These are phyloP conservation scores for Troilus luridus DNA, from an alignment of 2,888 invertebrate genomes.

Conservation along the genomic window DNA sequence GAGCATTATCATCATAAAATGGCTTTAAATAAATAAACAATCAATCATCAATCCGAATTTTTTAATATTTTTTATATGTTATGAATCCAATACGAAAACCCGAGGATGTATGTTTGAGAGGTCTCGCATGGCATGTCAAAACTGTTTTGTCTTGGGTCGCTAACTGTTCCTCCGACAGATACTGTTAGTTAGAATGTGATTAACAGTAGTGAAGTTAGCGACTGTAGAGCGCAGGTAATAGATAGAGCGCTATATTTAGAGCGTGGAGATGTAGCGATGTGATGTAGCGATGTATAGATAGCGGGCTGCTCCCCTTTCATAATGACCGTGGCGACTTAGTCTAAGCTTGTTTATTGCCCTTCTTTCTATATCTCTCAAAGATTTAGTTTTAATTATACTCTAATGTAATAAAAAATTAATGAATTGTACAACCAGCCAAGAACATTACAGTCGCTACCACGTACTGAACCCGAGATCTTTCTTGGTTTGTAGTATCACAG, in stretches of 20 bases:
- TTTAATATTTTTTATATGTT: no score
- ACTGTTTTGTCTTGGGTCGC: neutral
- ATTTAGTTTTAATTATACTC: neutral
- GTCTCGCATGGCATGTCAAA: no score
- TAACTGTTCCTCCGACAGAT: neutral
- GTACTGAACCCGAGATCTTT: no score
- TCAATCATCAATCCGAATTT: no score
- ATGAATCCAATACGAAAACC: no score
- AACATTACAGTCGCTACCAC: no score
- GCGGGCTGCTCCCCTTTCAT: neutral
- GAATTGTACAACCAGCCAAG: no score
- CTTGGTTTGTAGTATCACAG: no score
- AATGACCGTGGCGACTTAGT: neutral
- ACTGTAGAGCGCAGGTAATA: neutral
- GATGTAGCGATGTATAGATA: neutral
- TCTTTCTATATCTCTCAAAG: neutral
- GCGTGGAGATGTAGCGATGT: neutral
- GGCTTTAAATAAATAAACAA: no score
- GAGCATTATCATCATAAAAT: no score
- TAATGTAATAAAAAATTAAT: neutral
- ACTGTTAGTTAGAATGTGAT: neutral
- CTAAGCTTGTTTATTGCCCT: neutral
- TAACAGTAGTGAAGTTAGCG: neutral
- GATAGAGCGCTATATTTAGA: constrained; percentile 11
- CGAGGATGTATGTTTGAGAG: no score